Evolutionary conservation across 2,888 invertebrate species (phyloP), one percentile per base, ranked within the genome.

Genomic region (Periphyllus acericola): DNA sequence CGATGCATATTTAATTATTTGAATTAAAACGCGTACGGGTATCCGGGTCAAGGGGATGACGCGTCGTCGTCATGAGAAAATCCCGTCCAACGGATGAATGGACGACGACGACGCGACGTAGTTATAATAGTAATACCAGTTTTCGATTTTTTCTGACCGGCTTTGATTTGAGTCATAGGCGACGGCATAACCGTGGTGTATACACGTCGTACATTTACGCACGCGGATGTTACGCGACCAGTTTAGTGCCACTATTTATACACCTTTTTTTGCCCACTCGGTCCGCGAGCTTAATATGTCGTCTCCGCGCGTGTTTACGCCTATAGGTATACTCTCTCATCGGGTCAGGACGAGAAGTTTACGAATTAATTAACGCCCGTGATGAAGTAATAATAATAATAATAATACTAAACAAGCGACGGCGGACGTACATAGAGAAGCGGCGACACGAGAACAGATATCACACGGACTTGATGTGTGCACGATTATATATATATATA

Each of bases 161-260:
- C 14, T 46, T 46, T 75, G 40, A n/a, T 84, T 76, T 75, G 83
- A 84, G 83, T 84, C 83, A 84, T 3, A 21, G n/a, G 40, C 40
- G 40, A 66, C 60, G 32, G 36, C 36, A 75, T 83, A 74, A 55
- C 19, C n/a, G 1, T 25, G 17, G 21, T 8, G 36, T 19, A 36
- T 25, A 74, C n/a, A n/a, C n/a, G n/a, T n/a, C 21, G 25, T 60
- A n/a, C 74, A 36, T 36, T 74, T 32, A 60, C 32, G 29, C 25
- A 76, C 17, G 75, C 60, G 83, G 75, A 75, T 40, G 32, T 75
- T 83, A 75, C 29, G 60, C 60, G 60, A 83, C 60, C 29, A 17
- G 19, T n/a, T n/a, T 4, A 66, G 34, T 72, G 21, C 29, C 11
- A 11, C 3, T 72, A 46, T 46, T 55, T 52, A 29, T 52, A 5